Conservation (phyloP, 2,888 invertebrate species). For the Acronicta alni region DNA sequence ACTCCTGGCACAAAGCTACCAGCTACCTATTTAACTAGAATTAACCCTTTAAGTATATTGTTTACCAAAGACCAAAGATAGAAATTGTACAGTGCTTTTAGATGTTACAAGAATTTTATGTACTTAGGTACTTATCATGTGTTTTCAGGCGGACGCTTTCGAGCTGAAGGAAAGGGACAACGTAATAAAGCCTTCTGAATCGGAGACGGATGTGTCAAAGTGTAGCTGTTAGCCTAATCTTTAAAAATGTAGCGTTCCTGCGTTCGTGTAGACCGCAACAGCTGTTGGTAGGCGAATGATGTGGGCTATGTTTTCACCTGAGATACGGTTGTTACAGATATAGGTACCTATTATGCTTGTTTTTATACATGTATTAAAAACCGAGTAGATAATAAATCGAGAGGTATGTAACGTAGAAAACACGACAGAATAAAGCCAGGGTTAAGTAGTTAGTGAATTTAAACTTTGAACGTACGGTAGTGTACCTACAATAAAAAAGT, state of each 20-base stretch:
- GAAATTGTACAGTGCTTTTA: background rate
- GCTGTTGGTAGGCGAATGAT: conserved; percentile 24
- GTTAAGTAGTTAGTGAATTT: background rate
- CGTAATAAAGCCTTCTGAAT: conserved; percentile 85
- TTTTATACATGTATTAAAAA: too few relatives aligned
- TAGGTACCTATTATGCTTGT: background rate
- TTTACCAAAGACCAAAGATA: too few relatives aligned
- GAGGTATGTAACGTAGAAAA: background rate
- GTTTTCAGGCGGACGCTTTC: conserved; percentile 85
- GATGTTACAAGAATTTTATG: background rate
- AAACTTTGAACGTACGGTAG: background rate
- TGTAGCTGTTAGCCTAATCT: conserved; percentile 81
- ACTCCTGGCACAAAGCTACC: too few relatives aligned
- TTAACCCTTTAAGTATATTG: too few relatives aligned
- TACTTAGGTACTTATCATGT: background rate
- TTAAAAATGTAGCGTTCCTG: conserved; percentile 35
- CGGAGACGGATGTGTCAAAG: conserved; percentile 85
- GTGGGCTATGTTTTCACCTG: conserved; percentile 41
- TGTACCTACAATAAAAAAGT: too few relatives aligned
- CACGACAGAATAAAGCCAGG: background rate
- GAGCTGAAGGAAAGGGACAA: conserved; percentile 85
- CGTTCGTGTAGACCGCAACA: conserved; percentile 49
- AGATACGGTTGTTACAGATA: conserved; percentile 36
- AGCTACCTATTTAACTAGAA: too few relatives aligned
- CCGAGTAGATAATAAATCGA: too few relatives aligned